Base-by-base conservation (phyloP, 1,140 invertebrate species). In the Drosophila melanica region DNA sequence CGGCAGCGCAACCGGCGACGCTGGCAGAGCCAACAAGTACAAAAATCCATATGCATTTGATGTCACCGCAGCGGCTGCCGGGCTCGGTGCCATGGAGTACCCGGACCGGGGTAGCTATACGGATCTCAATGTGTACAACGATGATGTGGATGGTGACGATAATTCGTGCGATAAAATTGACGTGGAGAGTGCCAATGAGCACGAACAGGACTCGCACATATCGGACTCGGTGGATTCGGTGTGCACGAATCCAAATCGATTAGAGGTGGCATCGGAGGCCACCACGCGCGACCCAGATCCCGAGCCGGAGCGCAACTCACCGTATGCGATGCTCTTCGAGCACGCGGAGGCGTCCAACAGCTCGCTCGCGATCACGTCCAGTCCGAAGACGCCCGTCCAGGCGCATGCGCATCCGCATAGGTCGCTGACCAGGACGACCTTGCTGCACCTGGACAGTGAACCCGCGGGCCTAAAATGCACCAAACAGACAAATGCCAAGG, bases 111-210 rank as follows among this genome's bases (percentile, higher is more conserved):
- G 47, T n/a, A 77, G 63, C 27, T 87, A 89, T 9, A 53, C 63
- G 44, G 79, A 87, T 84, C 76, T 77, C 54, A 77, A 89, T 77
- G 73, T 66, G 33, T 85, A 86, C 44, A 71, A 65, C 23, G 82
- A 81, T 11, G 81, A 85, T 35, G 75, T 72, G 44, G 79, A 82
- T 41, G 81, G 45, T 3, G 87, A 92, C 27, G 91, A 92, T 42
- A 70, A 80, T 11, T 90, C 90, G 12, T 90, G 87, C 75, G 81
- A 92, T 51, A 91, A 90, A 63, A 92, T 92, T 54, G 91, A 92
- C 53, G 91, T 92, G 44, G 91, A 92, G 58, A 91, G 89, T 18
- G 82, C 77, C 55, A 79, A 91, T 37, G 90, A 89, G 62, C 67
- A 89, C 27, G 81, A 80, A 16, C 84, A 91, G 75, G 90, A 91